Conservation (phyloP, 92 coral and sea anemone genomes). For the Pocillopora grandis region DNA sequence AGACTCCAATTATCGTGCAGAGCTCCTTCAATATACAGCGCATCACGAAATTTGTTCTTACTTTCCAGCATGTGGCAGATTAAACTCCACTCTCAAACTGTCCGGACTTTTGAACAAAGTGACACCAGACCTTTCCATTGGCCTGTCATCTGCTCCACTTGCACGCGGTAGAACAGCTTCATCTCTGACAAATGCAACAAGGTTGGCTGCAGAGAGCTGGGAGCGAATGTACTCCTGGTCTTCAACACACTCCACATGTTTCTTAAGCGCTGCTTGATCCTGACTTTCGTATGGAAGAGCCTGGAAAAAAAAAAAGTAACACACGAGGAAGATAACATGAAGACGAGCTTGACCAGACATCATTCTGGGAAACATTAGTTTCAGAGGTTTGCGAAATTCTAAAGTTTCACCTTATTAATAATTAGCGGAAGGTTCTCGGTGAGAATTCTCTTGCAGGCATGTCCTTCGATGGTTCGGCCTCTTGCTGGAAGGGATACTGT, state of each 20-base stretch:
- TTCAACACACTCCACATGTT: conserved; percentile 58
- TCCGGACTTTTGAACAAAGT: conserved; percentile 60
- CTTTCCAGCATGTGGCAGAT: conserved; percentile 62
- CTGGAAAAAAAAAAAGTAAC: conserved; percentile 10
- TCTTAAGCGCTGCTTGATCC: conserved; percentile 41
- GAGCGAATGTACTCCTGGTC: conserved; percentile 62
- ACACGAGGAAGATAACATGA: background rate
- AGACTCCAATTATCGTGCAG: too few species aligned
- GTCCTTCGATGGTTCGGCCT: conserved; percentile 64
- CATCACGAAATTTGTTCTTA: background rate
- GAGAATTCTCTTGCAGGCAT: conserved; percentile 54
- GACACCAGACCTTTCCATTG: conserved; percentile 54
- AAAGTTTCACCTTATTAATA: conserved; percentile 39
- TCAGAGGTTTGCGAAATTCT: too few species aligned
- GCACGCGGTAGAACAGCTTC: conserved; percentile 60
- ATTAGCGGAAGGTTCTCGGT: conserved; percentile 54
- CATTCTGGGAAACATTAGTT: background rate
- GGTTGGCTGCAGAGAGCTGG: conserved; percentile 52
- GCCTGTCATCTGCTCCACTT: conserved; percentile 65
- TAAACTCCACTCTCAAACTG: conserved; percentile 54
- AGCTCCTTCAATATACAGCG: background rate
- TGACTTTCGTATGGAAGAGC: conserved; percentile 59
- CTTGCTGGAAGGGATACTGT: conserved; percentile 66
- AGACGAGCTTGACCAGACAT: background rate
- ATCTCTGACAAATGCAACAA: conserved; percentile 62